phyloP scores from a whole-genome alignment of 2,888 invertebrate species.

The Pheosia gnoma region DNA sequence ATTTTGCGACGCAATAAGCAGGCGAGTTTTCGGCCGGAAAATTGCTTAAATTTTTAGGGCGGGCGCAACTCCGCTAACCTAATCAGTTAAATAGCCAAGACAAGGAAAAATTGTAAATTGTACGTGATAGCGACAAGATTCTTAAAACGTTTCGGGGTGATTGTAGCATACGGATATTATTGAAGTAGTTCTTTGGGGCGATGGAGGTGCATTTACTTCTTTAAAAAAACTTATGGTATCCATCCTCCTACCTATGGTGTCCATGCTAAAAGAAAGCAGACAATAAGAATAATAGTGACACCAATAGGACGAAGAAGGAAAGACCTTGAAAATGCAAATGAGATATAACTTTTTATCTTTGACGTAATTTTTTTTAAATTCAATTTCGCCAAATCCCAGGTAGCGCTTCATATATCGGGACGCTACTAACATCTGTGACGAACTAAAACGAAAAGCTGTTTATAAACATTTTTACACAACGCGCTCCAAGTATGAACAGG shows the following conservation, averaged over 20 bases:
- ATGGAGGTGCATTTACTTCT: background rate
- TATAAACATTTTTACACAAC: slow-evolving; percentile 23
- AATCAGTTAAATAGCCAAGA: slow-evolving; percentile 65
- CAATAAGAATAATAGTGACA: background rate
- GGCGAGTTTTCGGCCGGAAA: slow-evolving; percentile 73
- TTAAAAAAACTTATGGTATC: too few species aligned
- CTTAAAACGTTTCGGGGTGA: slow-evolving; percentile 16
- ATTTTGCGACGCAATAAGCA: slow-evolving; percentile 74
- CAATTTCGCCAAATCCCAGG: slow-evolving; percentile 27
- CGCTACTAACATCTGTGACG: slow-evolving; percentile 15
- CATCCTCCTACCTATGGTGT: too few species aligned
- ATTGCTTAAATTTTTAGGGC: slow-evolving; percentile 73
- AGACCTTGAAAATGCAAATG: slow-evolving; percentile 35
- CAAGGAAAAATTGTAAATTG: slow-evolving; percentile 48
- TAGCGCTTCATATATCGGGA: slow-evolving; percentile 21
- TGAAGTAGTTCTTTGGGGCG: too few species aligned
- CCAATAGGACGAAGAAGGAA: slow-evolving; percentile 31
- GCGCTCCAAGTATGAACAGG: slow-evolving; percentile 9
- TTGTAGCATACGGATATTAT: slow-evolving; percentile 10
- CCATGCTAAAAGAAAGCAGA: background rate
- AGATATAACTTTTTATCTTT: slow-evolving; percentile 21
- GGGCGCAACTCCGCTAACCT: slow-evolving; percentile 52
- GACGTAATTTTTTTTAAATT: slow-evolving; percentile 14
- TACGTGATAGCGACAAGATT: slow-evolving; percentile 27
- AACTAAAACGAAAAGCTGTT: slow-evolving; percentile 18